phyloP scores from a whole-genome alignment of 2,888 invertebrate genomes.

The Stratiomys singularior region DNA sequence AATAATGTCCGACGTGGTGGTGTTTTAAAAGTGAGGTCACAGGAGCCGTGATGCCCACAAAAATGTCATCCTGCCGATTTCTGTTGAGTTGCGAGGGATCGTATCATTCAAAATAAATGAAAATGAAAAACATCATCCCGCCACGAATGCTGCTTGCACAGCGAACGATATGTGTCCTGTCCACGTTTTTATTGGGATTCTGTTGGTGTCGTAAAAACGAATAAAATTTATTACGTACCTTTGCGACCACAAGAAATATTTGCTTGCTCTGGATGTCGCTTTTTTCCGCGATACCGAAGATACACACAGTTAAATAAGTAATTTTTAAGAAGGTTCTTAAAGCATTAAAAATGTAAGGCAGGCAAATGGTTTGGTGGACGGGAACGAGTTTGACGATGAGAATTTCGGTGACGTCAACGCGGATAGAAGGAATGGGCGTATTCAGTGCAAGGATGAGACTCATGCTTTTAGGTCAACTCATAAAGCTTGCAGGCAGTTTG shows the following conservation, averaged over 20 bases:
- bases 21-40: not conserved
- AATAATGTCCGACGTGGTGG: conserved; percentile 22
- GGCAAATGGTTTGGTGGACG: no score
- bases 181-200: conserved; percentile 5
- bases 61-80: conserved; percentile 32
- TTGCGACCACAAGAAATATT: conserved; percentile 19
- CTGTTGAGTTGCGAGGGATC: not conserved
- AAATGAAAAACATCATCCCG: conserved; percentile 14
- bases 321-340: conserved; percentile 32
- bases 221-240: conserved; percentile 41
- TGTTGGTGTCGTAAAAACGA: conserved; percentile 30
- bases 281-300: not conserved
- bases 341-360: no score
- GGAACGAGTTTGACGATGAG: no score
- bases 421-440: no score
- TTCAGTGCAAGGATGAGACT: no score
- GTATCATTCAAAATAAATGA: conserved; percentile 36
- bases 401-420: no score
- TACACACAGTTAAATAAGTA: conserved; percentile 19
- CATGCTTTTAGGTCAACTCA: no score
- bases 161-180: not conserved
- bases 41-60: not conserved
- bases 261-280: not conserved
- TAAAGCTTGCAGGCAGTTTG: no score
- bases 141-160: not conserved